A percentile compares a stretch with the other conserved stretches of the same genome.
phyloP scores from a whole-genome alignment of 2,797 vertebrate species.

The Tolypeutes matacus region DNA sequence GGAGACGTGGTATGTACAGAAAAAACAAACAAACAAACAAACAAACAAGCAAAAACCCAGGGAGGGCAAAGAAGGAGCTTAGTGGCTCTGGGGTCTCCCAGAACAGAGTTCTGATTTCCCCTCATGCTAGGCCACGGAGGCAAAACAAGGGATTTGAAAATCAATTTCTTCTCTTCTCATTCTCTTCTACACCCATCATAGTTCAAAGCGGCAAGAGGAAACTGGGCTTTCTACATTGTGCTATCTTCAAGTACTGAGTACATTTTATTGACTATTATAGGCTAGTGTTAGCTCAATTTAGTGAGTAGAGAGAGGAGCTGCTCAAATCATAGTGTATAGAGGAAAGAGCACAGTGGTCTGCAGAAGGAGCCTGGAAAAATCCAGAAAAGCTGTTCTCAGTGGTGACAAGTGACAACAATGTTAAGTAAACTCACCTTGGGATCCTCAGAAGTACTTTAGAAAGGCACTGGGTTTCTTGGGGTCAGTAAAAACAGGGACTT shows the following conservation, averaged over 20 bases:
- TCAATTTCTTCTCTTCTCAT: not conserved
- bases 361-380: not conserved
- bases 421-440: not conserved
- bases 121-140: not conserved
- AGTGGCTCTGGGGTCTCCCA: not conserved
- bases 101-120: not conserved
- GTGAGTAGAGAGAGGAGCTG: not conserved
- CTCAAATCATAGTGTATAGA: not conserved
- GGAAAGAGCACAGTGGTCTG: not conserved
- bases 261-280: not conserved
- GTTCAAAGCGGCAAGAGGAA: not conserved
- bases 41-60: not conserved
- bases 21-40: not conserved
- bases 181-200: fast-evolving
- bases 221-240: not conserved
- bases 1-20: not conserved
- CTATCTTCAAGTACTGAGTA: not conserved
- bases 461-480: not conserved
- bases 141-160: not conserved
- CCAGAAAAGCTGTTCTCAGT: not conserved
- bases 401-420: not conserved
- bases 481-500: not conserved
- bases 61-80: not conserved
- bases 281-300: not conserved
- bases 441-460: not conserved